These are phyloP conservation scores for Macaca nemestrina DNA, from an alignment of 2,113 vertebrate species.

Conservation along the genomic window DNA sequence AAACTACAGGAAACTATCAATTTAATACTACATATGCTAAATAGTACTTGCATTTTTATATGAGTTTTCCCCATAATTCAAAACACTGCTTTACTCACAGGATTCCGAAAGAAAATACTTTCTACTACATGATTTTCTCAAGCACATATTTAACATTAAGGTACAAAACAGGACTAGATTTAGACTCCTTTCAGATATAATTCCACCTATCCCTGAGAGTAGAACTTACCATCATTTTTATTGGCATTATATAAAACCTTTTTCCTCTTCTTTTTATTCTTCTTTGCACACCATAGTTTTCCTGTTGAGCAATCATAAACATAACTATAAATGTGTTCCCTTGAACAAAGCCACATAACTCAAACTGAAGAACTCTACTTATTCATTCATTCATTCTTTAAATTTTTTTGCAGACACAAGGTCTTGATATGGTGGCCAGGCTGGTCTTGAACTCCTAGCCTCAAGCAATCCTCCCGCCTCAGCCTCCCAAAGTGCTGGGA, in stretches of 20 bases:
- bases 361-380: constrained; percentile 27
- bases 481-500: no score
- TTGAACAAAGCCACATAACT: constrained; percentile 40
- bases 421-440: no score
- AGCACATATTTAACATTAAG: background rate
- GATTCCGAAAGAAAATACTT: constrained; percentile 25
- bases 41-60: constrained; percentile 27
- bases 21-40: background rate
- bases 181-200: background rate
- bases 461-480: no score
- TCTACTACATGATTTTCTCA: constrained; percentile 15
- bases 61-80: constrained; percentile 21
- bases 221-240: constrained; percentile 90
- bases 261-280: constrained; percentile 95
- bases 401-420: no score
- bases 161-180: background rate
- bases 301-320: constrained; percentile 84
- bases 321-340: constrained; percentile 36
- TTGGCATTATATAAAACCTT: constrained; percentile 90
- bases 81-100: background rate
- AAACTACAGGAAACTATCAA: background rate
- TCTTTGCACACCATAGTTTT: constrained; percentile 96
- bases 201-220: background rate
- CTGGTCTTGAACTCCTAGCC: no score
- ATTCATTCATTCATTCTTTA: no score